Conservation (phyloP, 2,113 vertebrate genomes). For the Neotragus pygmaeus region DNA sequence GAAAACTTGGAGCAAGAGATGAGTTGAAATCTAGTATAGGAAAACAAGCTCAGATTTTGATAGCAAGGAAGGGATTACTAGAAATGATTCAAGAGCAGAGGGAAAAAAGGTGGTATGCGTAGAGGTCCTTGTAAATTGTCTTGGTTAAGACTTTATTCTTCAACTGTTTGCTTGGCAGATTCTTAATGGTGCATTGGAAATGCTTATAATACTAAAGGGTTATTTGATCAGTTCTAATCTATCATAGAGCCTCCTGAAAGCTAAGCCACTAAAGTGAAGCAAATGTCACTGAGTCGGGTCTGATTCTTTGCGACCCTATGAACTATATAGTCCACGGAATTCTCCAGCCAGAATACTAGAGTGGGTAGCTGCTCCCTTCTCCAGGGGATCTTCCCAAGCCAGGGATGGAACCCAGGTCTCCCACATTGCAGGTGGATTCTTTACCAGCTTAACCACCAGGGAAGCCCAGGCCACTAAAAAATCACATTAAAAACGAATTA, state of each 20-base stretch:
- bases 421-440: neutral
- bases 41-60: neutral
- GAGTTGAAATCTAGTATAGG: neutral
- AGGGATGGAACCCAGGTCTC: neutral
- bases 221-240: neutral
- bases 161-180: neutral
- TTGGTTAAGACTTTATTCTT: neutral
- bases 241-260: neutral
- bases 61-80: neutral
- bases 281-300: neutral
- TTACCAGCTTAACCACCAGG: neutral
- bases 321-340: neutral
- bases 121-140: neutral
- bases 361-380: neutral
- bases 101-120: neutral
- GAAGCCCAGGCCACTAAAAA: neutral
- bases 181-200: neutral
- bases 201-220: neutral
- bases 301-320: neutral
- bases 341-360: neutral
- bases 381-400: neutral
- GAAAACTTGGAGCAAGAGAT: neutral
- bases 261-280: neutral
- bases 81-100: neutral
- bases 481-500: conserved; percentile 3